Conservation (phyloP, 2,888 invertebrate species). For the Pristionchus entomophagus region DNA sequence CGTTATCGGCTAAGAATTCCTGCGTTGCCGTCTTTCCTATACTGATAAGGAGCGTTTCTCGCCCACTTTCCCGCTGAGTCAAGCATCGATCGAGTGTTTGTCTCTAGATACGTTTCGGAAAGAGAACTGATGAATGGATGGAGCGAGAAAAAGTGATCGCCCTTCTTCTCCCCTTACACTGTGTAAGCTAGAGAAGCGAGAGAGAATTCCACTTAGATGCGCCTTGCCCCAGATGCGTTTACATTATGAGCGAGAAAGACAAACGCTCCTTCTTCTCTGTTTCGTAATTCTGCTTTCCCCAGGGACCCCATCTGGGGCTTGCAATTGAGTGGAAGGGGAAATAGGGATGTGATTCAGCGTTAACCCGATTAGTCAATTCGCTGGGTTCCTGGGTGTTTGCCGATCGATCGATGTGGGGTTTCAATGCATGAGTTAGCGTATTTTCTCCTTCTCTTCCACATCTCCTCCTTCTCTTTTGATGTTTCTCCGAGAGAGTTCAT, state of each 20-base stretch:
- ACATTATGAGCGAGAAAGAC: neutral
- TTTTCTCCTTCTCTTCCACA: neutral
- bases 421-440: neutral
- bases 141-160: neutral
- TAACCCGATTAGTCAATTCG: constrained; percentile 20
- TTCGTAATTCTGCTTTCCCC: neutral
- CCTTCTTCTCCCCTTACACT: neutral
- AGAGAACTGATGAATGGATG: neutral
- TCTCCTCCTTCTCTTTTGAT: neutral
- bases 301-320: constrained; percentile 1
- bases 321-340: neutral
- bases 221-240: neutral
- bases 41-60: neutral
- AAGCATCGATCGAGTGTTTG: constrained; percentile 35
- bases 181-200: constrained; percentile 3
- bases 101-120: constrained; percentile 32
- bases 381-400: neutral
- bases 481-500: neutral
- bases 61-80: neutral
- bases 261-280: neutral
- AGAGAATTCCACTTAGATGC: constrained; percentile 4
- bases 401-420: neutral
- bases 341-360: neutral
- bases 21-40: neutral
- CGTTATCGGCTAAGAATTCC: neutral